Percentiles rank a stretch among this genome's conserved stretches.
Evolutionary conservation across 2,797 vertebrate genomes (phyloP).

Genomic region (Gymnodraco acuticeps): DNA sequence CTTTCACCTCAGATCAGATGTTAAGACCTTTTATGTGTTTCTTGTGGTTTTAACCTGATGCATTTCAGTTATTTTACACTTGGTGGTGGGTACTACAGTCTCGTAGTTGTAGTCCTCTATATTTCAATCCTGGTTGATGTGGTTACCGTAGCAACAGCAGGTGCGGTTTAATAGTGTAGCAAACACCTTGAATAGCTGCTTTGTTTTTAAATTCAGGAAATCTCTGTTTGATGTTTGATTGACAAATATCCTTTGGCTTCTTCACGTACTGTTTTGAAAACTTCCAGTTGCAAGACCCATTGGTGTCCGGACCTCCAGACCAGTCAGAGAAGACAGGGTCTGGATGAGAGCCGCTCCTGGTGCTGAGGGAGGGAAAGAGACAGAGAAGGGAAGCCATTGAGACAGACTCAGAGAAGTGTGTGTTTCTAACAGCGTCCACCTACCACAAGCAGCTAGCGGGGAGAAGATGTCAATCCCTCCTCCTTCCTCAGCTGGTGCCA

Average conservation of each 20-base stretch:
- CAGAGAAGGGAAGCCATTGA: not conserved
- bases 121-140: too few relatives aligned
- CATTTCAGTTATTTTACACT: not conserved
- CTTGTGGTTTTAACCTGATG: not conserved
- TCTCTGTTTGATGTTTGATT: too few relatives aligned
- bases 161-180: too few relatives aligned
- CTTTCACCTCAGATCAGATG: too few relatives aligned
- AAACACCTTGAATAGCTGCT: too few relatives aligned
- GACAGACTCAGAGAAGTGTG: not conserved
- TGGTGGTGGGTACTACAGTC: not conserved
- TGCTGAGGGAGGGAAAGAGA: slow-evolving; percentile 68
- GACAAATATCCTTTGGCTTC: not conserved
- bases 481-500: slow-evolving; percentile 79
- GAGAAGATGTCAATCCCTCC: slow-evolving; percentile 88
- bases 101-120: not conserved
- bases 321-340: slow-evolving; percentile 85
- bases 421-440: slow-evolving; percentile 27
- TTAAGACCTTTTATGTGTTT: not conserved
- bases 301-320: slow-evolving; percentile 83
- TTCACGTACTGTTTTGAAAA: slow-evolving; percentile 89
- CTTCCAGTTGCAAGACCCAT: slow-evolving; percentile 86
- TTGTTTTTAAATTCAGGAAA: too few relatives aligned
- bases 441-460: slow-evolving; percentile 90
- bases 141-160: too few relatives aligned
- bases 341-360: slow-evolving; percentile 84